Conservation (phyloP, 2,888 invertebrate species). For the Arrhopalites spinosus region DNA sequence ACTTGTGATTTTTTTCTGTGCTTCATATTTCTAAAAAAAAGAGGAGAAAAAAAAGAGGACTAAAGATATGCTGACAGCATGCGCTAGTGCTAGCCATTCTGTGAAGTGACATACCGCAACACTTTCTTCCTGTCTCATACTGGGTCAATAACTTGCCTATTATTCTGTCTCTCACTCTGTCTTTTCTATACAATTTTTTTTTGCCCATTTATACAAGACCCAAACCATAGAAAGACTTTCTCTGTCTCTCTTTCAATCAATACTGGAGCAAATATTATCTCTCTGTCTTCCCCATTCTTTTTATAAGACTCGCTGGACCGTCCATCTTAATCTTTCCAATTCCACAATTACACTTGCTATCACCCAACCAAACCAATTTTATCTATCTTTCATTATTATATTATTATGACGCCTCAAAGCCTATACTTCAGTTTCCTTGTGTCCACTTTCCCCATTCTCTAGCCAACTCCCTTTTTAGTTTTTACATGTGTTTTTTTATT, state of each 20-base stretch:
- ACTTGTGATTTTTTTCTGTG: too few species aligned
- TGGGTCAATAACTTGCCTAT: slow-evolving; percentile 24
- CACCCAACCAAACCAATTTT: not conserved
- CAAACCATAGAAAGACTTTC: not conserved
- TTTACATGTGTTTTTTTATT: too few species aligned
- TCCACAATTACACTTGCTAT: slow-evolving; percentile 5
- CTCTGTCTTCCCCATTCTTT: not conserved
- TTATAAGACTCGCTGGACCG: not conserved
- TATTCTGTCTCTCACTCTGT: slow-evolving; percentile 7
- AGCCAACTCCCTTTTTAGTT: too few species aligned
- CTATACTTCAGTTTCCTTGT: too few species aligned
- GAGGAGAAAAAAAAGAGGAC: too few species aligned
- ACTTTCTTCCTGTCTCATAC: slow-evolving; percentile 19
- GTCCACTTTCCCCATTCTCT: not conserved
- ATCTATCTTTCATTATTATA: not conserved
- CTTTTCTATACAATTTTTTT: not conserved
- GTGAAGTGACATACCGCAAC: slow-evolving; percentile 22
- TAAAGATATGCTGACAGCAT: not conserved
- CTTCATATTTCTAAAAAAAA: too few species aligned
- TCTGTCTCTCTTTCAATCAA: slow-evolving; percentile 9
- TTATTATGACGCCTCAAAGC: not conserved
- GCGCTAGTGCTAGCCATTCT: not conserved
- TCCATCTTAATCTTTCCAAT: slow-evolving; percentile 20
- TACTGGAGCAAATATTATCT: slow-evolving; percentile 20
- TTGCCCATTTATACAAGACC: not conserved